Evolutionary conservation across 2,797 vertebrate species (phyloP), one percentile per base, ranked within the genome.

Genomic region (Coregonus suidteri): DNA sequence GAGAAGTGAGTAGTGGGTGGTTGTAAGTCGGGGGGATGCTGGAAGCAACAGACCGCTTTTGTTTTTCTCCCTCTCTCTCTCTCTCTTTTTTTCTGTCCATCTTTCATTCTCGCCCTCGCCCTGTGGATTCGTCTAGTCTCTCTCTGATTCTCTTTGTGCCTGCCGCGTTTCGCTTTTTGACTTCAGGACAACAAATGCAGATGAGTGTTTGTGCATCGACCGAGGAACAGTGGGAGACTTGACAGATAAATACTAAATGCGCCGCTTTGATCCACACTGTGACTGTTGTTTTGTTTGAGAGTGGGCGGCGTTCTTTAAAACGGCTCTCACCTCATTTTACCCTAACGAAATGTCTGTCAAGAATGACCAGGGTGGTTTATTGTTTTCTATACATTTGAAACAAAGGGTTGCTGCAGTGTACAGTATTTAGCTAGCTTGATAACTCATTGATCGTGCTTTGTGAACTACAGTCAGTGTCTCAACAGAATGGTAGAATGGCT

Each of bases 241-340:
- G 70, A 79, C 80, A 81, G 79, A 88, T 81, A 62, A 86, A 81
- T 41, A 54, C 79, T 64, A 76, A 76, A 81, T 20, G 65, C 3
- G 5, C 25, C 0, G 56, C 86, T 90, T 91, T 90, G 82, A 89
- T 90, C 79, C 59, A 0, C 47, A 41, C 30, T 6, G 30, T 77
- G 37, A 82, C 81, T 66, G 71, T 84, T 86, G 71, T 87, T 70
- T 81, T 80, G 64, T 85, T 83, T 80, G 76, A 9, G 30, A 30
- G 9, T 4, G 31, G 25, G 11, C 14, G 13, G 53, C 78, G 78
- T 79, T 79, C 75, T 75, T 54, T 67, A 13, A 18, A 37, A 75
- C 47, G 82, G 82, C 71, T 81, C 52, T 76, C 70, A 25, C 25
- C 25, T 25, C 25, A 25, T 25, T 25, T 25, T 66, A 76, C 74